Percentiles rank a stretch among this genome's conserved stretches.
These are phyloP conservation scores for Euura saliciscinereae DNA, from an alignment of 1,140 invertebrate species.

Conservation along the genomic window DNA sequence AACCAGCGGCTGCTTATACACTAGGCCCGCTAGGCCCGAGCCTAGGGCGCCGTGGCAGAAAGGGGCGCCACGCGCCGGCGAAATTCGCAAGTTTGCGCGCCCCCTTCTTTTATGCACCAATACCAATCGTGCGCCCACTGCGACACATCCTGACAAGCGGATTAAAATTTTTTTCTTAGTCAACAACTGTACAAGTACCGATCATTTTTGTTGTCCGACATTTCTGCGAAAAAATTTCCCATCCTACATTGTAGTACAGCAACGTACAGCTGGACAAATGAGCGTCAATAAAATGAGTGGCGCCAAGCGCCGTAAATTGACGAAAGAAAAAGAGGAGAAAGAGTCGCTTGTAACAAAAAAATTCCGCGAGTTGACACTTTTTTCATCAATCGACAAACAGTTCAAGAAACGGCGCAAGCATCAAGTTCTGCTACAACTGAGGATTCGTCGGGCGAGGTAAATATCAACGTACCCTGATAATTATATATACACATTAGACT, in stretches of 20 bases:
- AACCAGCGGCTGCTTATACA: too few species aligned
- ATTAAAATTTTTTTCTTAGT: neutral
- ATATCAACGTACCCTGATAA: constrained; percentile 16
- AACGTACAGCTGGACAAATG: neutral
- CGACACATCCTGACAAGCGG: neutral
- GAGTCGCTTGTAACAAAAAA: constrained; percentile 11
- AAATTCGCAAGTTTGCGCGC: constrained; percentile 3
- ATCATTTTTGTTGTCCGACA: too few species aligned
- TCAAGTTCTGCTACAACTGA: constrained; percentile 14
- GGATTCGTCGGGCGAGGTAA: constrained; percentile 13
- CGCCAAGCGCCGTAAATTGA: constrained; percentile 17
- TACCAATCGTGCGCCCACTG: neutral
- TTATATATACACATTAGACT: constrained; percentile 1
- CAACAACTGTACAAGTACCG: too few species aligned
- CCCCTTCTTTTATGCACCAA: neutral
- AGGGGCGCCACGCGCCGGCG: constrained; percentile 2
- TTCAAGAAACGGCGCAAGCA: constrained; percentile 8
- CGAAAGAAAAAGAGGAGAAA: constrained; percentile 13
- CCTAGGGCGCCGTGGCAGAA: constrained; percentile 13
- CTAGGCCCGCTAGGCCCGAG: neutral
- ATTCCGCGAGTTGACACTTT: constrained; percentile 10
- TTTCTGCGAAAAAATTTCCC: neutral
- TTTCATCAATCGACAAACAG: constrained; percentile 9
- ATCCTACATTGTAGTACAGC: neutral
- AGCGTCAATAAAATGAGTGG: constrained; percentile 14